Evolutionary conservation across 2,888 invertebrate species (phyloP).

Genomic region (Agrotis segetum): DNA sequence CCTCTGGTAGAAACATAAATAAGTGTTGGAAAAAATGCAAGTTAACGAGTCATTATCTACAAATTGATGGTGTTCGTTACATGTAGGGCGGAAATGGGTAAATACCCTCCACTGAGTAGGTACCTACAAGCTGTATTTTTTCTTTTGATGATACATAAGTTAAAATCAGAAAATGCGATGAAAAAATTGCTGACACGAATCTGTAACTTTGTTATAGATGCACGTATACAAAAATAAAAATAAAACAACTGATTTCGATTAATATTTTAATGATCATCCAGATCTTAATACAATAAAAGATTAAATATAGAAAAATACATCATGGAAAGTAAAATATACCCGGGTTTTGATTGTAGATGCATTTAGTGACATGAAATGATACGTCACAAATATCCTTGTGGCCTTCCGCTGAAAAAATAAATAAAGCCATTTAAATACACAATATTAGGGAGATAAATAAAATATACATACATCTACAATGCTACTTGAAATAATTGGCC

Average conservation of each 20-base stretch:
- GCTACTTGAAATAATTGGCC: slow-evolving; percentile 42
- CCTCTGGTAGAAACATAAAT: slow-evolving; percentile 34
- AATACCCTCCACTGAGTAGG: slow-evolving; percentile 35
- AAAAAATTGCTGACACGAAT: slow-evolving; percentile 18
- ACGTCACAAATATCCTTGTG: slow-evolving; percentile 89
- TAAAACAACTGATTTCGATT: not conserved
- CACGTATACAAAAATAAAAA: not conserved
- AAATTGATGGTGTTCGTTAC: slow-evolving; percentile 68
- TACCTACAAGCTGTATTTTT: slow-evolving; percentile 37
- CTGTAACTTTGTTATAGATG: slow-evolving; percentile 1
- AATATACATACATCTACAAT: not conserved
- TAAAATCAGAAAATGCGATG: slow-evolving; percentile 18
- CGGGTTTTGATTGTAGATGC: slow-evolving; percentile 88
- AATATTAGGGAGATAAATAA: slow-evolving; percentile 18
- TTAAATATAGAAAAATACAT: slow-evolving; percentile 23
- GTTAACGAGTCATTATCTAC: slow-evolving; percentile 74
- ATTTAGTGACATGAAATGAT: slow-evolving; percentile 87
- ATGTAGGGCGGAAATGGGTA: slow-evolving; percentile 66
- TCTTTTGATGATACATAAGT: slow-evolving; percentile 20
- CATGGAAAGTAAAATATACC: slow-evolving; percentile 86
- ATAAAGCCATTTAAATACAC: slow-evolving; percentile 11
- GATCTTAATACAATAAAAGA: slow-evolving; percentile 6
- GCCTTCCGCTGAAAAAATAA: slow-evolving; percentile 82
- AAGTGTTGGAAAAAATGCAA: slow-evolving; percentile 78
- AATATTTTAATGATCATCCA: slow-evolving; percentile 14